Evolutionary conservation across 1,140 invertebrate species (phyloP), one percentile per base, ranked within the genome.

Genomic region (Homalodisca vitripennis): DNA sequence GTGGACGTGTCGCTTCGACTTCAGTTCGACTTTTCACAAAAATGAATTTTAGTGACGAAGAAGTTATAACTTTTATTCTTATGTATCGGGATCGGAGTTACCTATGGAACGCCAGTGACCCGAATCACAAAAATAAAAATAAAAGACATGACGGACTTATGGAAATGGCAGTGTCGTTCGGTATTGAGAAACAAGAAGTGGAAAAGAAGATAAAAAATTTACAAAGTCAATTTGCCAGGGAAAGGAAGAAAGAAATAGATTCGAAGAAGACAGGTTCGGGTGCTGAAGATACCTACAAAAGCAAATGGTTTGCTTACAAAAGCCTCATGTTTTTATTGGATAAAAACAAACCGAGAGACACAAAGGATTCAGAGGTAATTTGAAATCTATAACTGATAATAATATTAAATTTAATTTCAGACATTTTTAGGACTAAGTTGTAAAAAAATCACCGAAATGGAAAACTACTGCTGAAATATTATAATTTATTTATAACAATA

Each of bases 201-300:
- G 73, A 73, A 67, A 66, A 68, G 65, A 71, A 71, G 51, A 66
- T 71, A 24, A 73, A 70, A 71, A 74, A 74, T 66, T 69, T 71
- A 26, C 62, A 71, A 32, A 71, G 69, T 41, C 68, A 73, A 20
- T 73, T 74, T 69, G 53, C 55, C 12, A 68, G 71, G 27, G 72
- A 74, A 31, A 68, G 62, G n/a, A 74, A 74, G 47, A 74, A 72
- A 73, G 68, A 73, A 53, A 69, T n/a, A 13, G 67, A 73, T 17
- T 60, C 51, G 34, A 67, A n/a, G 22, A 74, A 73, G 70, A 71
- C 72, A 55, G 72, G 72, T 27, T 66, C 34, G 32, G 68, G 66
- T n/a, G 68, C 26, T 63, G 71, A 70, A 12, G 68, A 66, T 14
- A 60, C 68, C 32, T 72, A 72, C 30, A 62, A 32, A 67, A 72